Conservation (phyloP, 2,113 vertebrate genomes). For the Rhinolophus sinicus region DNA sequence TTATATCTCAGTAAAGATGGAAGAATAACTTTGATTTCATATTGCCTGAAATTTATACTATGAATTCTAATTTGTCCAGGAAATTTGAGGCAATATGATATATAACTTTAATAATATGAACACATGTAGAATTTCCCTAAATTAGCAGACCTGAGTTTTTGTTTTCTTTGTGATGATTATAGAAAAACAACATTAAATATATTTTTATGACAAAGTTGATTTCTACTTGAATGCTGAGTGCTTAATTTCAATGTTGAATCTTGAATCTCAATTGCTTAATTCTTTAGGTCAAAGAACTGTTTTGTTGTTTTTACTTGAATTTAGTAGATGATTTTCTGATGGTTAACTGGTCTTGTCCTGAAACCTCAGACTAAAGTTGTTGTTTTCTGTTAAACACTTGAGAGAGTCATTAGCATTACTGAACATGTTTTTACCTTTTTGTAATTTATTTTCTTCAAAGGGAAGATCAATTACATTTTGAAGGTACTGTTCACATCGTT, state of each 20-base stretch:
- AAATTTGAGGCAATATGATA: background rate
- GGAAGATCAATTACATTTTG: conserved; percentile 83
- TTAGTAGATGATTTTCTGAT: background rate
- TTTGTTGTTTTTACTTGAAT: conserved; percentile 20
- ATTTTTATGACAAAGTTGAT: background rate
- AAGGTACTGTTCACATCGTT: conserved; percentile 77
- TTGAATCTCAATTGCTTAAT: background rate
- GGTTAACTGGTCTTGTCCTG: background rate
- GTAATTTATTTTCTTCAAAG: conserved; percentile 77
- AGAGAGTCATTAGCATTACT: conserved; percentile 31
- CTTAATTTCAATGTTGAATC: background rate
- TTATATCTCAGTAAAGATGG: background rate
- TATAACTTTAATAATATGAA: background rate
- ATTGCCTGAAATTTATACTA: background rate
- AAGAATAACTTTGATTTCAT: background rate
- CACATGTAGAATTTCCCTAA: background rate
- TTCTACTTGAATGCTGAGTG: background rate
- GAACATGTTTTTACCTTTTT: conserved; percentile 46
- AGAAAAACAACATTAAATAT: background rate
- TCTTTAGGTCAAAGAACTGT: background rate
- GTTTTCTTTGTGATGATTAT: background rate
- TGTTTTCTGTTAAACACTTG: background rate
- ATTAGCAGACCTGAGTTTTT: background rate
- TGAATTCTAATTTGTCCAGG: background rate
- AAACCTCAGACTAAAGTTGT: background rate